Conservation (phyloP, 2,888 invertebrate genomes). For the Stenolophus ochropezus region DNA sequence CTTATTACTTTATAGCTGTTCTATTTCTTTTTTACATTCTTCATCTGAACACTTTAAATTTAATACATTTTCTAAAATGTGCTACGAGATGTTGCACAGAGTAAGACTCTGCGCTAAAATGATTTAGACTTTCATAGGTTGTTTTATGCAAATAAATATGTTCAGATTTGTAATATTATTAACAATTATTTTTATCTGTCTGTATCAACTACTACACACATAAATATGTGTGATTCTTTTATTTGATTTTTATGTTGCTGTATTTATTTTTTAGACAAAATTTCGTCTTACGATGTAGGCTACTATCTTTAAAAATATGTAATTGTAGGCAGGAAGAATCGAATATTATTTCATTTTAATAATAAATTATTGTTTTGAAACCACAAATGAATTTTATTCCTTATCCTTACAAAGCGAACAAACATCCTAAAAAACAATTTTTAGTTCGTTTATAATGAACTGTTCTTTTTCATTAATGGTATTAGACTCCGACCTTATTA, state of each 20-base stretch:
- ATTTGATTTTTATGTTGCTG: not conserved
- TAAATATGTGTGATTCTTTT: not conserved
- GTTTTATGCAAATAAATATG: no score
- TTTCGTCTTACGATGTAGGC: slow-evolving; percentile 7
- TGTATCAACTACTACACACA: not conserved
- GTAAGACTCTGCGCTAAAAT: no score
- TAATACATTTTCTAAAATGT: no score
- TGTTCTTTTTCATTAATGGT: no score
- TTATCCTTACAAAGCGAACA: not conserved
- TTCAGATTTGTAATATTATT: slow-evolving; percentile 1
- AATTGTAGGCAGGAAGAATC: slow-evolving; percentile 40
- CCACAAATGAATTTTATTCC: not conserved
- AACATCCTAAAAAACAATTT: no score
- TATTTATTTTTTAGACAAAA: slow-evolving; percentile 14
- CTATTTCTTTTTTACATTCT: no score
- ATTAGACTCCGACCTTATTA: no score
- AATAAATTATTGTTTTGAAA: slow-evolving; percentile 48
- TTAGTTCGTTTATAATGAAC: no score
- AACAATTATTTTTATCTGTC: not conserved
- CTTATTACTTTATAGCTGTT: no score
- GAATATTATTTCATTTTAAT: slow-evolving; percentile 47
- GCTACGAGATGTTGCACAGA: no score
- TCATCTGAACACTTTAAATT: no score
- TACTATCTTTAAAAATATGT: slow-evolving; percentile 7
- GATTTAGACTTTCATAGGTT: no score